Conservation (phyloP, 1,140 invertebrate species). For the Nixonia krombeini region DNA sequence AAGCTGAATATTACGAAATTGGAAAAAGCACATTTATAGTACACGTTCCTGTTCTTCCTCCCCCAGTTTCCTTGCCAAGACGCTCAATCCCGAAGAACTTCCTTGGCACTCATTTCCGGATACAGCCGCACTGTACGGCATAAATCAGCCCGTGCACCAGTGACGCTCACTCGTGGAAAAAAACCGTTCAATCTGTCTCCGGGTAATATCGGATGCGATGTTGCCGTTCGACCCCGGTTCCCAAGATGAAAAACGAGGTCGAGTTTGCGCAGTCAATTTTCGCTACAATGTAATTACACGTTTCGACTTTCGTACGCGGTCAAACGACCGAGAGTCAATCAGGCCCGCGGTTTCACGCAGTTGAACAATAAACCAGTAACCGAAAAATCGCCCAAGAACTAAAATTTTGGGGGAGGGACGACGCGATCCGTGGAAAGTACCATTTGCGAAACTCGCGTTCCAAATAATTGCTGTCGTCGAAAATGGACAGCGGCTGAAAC, state of each 20-base stretch:
- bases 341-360: no score
- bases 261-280: constrained; percentile 18
- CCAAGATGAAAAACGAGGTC: constrained; percentile 28
- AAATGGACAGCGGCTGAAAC: constrained; percentile 9
- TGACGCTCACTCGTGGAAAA: no score
- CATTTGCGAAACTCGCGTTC: constrained; percentile 1
- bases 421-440: no score
- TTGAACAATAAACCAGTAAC: no score
- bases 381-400: no score
- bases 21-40: constrained; percentile 29
- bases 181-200: constrained; percentile 32
- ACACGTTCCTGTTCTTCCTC: constrained; percentile 21
- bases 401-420: no score
- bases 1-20: neutral
- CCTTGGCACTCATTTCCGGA: constrained; percentile 5
- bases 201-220: constrained; percentile 32
- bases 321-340: constrained; percentile 11
- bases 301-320: constrained; percentile 17
- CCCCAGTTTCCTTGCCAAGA: constrained; percentile 17
- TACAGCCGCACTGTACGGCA: constrained; percentile 3
- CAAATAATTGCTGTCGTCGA: neutral
- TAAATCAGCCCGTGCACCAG: no score
- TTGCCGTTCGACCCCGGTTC: constrained; percentile 33
- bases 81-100: constrained; percentile 14
- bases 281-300: constrained; percentile 30